Percentiles rank a stretch among this genome's conserved stretches.
These are phyloP conservation scores for Steinernema carpocapsae DNA, from an alignment of 2,888 invertebrate species.

Conservation along the genomic window DNA sequence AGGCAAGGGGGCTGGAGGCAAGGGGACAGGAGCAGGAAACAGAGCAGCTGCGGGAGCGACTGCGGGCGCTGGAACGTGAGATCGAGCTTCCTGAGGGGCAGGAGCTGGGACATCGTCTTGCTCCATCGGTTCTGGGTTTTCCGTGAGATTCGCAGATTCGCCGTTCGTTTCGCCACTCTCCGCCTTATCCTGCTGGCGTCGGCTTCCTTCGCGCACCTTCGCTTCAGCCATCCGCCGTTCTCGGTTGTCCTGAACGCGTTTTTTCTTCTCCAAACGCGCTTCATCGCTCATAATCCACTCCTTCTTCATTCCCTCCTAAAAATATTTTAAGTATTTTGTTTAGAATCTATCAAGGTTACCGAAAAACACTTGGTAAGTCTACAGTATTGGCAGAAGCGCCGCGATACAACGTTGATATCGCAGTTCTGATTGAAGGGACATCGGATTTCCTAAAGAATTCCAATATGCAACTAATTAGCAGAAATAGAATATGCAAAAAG, in stretches of 20 bases:
- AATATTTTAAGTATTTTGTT: not conserved
- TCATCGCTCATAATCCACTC: slow-evolving; percentile 69
- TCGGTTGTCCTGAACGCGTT: slow-evolving; percentile 65
- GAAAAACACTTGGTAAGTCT: slow-evolving; percentile 86
- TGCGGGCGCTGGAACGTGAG: not conserved
- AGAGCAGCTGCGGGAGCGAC: slow-evolving; percentile 36
- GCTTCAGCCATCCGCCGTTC: slow-evolving; percentile 50
- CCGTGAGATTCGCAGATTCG: not conserved
- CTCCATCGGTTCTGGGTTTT: not conserved
- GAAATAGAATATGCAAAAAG: no score
- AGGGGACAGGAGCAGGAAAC: slow-evolving; percentile 38
- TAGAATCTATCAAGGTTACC: not conserved
- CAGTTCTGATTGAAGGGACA: slow-evolving; percentile 31
- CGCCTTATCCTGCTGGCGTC: not conserved
- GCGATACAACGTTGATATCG: slow-evolving; percentile 32
- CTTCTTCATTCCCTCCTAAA: slow-evolving; percentile 65
- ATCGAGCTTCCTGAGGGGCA: no score
- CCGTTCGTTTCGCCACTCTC: not conserved
- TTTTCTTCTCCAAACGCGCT: slow-evolving; percentile 65
- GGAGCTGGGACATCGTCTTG: no score
- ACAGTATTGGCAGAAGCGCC: slow-evolving; percentile 82
- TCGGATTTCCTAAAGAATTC: slow-evolving; percentile 27
- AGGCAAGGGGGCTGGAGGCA: slow-evolving; percentile 8
- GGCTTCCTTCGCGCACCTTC: slow-evolving; percentile 36
- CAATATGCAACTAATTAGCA: not conserved